Evolutionary conservation across 2,113 vertebrate genomes (phyloP).

Genomic region (Trichechus manatus): DNA sequence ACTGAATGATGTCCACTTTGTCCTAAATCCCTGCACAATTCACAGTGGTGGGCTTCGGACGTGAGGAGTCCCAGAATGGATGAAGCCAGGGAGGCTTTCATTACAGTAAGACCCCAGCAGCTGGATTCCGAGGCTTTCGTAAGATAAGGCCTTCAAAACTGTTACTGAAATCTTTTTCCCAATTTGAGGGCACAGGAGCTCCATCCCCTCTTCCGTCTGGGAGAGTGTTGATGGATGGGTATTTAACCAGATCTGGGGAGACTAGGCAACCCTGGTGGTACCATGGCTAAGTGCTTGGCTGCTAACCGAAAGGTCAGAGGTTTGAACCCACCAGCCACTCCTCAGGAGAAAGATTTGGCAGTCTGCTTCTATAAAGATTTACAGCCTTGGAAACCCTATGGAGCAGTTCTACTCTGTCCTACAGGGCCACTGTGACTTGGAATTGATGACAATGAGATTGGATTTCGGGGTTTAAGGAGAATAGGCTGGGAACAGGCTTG

Average conservation of each 20-base stretch:
- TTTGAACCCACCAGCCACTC: too few relatives aligned
- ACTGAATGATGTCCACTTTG: neutral
- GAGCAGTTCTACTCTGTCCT: too few relatives aligned
- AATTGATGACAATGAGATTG: too few relatives aligned
- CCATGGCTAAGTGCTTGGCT: too few relatives aligned
- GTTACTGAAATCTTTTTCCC: neutral
- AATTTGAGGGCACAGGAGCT: neutral
- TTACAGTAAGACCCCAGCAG: neutral
- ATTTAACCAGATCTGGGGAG: neutral
- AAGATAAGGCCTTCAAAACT: neutral
- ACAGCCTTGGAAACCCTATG: too few relatives aligned
- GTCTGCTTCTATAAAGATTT: too few relatives aligned
- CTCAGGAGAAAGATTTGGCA: too few relatives aligned
- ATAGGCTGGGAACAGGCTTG: neutral
- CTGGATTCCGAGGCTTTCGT: neutral
- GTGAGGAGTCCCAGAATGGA: neutral
- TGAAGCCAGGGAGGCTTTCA: neutral
- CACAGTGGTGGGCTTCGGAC: neutral
- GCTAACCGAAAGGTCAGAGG: too few relatives aligned
- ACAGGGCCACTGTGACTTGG: too few relatives aligned
- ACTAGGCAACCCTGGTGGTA: too few relatives aligned
- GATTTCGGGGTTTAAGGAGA: neutral
- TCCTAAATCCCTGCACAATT: neutral
- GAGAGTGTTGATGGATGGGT: neutral
- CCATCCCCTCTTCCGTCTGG: neutral